Evolutionary conservation across 2,113 vertebrate species (phyloP).

Genomic region (Gallinago media): DNA sequence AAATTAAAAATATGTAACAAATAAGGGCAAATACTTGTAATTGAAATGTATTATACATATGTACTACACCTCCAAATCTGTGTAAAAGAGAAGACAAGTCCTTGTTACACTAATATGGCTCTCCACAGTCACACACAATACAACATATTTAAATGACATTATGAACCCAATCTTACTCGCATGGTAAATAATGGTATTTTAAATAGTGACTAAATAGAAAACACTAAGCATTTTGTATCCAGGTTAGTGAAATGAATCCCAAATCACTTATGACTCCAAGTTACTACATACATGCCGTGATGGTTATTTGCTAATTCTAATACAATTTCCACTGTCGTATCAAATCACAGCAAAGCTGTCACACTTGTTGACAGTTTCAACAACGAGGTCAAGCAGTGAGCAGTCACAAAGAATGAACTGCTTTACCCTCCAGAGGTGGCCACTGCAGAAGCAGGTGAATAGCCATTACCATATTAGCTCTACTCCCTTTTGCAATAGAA

Average conservation of each 20-base stretch:
- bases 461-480: neutral
- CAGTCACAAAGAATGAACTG: neutral
- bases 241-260: neutral
- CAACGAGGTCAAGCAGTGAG: constrained; percentile 2
- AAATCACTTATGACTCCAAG: neutral
- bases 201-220: neutral
- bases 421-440: neutral
- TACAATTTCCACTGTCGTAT: neutral
- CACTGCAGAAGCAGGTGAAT: neutral
- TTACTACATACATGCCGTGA: neutral
- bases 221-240: neutral
- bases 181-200: neutral
- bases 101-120: neutral
- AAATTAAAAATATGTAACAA: neutral
- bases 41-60: neutral
- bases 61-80: neutral
- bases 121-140: neutral
- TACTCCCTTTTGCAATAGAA: neutral
- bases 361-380: constrained; percentile 40
- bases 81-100: neutral
- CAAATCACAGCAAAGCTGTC: neutral
- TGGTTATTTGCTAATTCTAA: neutral
- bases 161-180: neutral
- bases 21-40: neutral
- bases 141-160: neutral